These are phyloP conservation scores for Epicampocera succincta DNA, from an alignment of 2,888 invertebrate genomes.

Conservation along the genomic window DNA sequence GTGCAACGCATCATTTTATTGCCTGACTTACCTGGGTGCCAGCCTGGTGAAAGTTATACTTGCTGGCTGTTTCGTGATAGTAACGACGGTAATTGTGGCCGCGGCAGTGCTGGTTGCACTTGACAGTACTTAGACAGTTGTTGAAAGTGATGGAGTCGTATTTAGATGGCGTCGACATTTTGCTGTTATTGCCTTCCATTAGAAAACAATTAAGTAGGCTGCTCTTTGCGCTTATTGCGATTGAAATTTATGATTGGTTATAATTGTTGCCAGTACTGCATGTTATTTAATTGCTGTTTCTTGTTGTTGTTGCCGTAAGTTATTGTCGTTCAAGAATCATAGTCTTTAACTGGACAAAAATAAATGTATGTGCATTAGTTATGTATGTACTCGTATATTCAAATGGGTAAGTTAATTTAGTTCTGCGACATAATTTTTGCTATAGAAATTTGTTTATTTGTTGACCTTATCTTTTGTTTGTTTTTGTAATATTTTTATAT, in stretches of 20 bases:
- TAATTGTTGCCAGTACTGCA: slow-evolving; percentile 31
- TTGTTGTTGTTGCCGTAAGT: neutral
- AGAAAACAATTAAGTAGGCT: slow-evolving; percentile 71
- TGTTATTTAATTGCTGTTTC: slow-evolving; percentile 7
- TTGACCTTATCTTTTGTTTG: too few species aligned
- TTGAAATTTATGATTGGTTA: slow-evolving; percentile 67
- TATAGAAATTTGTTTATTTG: too few species aligned
- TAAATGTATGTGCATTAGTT: too few species aligned
- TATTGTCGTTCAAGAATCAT: slow-evolving; percentile 1
- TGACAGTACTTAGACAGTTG: slow-evolving; percentile 41
- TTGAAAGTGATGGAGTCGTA: slow-evolving; percentile 43
- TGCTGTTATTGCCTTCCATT: slow-evolving; percentile 69
- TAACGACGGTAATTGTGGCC: neutral
- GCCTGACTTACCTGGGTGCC: slow-evolving; percentile 35
- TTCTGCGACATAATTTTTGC: too few species aligned
- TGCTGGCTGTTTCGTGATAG: slow-evolving; percentile 18
- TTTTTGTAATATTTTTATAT: too few species aligned
- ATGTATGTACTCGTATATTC: too few species aligned
- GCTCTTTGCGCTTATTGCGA: slow-evolving; percentile 70
- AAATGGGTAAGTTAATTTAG: too few species aligned
- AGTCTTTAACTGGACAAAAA: too few species aligned
- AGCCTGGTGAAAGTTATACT: slow-evolving; percentile 23
- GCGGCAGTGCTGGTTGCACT: slow-evolving; percentile 31
- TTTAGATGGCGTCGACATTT: slow-evolving; percentile 68
- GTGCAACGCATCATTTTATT: slow-evolving; percentile 22